Conservation (phyloP, 2,113 vertebrate genomes). For the Vulpes vulpes region DNA sequence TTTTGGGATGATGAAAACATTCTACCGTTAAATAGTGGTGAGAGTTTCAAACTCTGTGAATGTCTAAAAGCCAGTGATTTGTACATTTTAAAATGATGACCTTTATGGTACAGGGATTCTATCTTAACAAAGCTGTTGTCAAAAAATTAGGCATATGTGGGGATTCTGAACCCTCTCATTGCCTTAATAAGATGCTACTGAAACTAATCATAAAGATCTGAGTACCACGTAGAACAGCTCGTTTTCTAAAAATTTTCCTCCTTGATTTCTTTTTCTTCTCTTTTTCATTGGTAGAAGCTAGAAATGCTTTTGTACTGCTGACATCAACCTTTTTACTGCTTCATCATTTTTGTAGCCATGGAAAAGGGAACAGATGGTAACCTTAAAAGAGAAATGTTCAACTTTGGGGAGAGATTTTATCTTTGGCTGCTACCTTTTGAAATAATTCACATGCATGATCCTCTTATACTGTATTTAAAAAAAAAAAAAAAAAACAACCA, state of each 20-base stretch:
- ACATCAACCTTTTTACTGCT: conserved; percentile 72
- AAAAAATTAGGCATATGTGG: conserved; percentile 73
- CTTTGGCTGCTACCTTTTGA: conserved; percentile 68
- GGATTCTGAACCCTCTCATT: conserved; percentile 58
- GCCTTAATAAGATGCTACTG: conserved; percentile 10
- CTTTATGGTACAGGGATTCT: conserved; percentile 35
- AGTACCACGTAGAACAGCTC: background rate
- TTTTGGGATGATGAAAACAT: background rate
- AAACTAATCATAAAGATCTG: conserved; percentile 65
- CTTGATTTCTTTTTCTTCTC: background rate
- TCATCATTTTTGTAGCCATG: conserved; percentile 69
- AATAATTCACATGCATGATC: conserved; percentile 31
- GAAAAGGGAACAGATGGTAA: conserved; percentile 63
- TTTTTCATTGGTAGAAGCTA: conserved; percentile 49
- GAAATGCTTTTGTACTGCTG: conserved; percentile 28
- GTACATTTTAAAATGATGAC: background rate
- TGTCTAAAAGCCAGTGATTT: conserved; percentile 23
- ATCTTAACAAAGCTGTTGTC: conserved; percentile 39
- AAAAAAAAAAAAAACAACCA: background rate
- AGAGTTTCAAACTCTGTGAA: background rate
- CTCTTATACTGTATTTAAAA: background rate
- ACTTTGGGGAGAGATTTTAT: conserved; percentile 53
- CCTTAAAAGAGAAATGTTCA: conserved; percentile 70
- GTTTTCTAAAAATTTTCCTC: conserved; percentile 41
- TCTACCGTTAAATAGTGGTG: conserved; percentile 25